Percentiles rank a stretch among this genome's conserved stretches.
These are phyloP conservation scores for Harmothoe impar DNA, from an alignment of 2,888 invertebrate genomes.

Conservation along the genomic window DNA sequence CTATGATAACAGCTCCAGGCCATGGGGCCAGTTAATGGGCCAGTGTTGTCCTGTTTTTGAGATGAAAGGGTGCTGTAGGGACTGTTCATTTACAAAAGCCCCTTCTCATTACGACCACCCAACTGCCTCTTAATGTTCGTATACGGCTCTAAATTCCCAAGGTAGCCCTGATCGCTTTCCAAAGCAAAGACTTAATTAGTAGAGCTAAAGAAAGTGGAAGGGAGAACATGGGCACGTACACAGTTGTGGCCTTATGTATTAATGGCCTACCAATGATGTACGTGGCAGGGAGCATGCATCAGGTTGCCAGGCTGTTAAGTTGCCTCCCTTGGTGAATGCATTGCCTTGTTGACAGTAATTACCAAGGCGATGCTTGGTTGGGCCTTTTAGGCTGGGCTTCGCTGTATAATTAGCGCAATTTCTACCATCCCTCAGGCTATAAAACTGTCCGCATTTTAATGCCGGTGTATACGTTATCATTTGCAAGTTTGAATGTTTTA, in stretches of 20 bases:
- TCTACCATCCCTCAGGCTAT: too few relatives aligned
- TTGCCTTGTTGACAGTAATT: not conserved
- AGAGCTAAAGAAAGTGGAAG: not conserved
- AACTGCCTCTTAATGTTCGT: not conserved
- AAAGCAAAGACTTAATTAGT: slow-evolving; percentile 29
- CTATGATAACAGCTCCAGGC: not conserved
- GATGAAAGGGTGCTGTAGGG: slow-evolving; percentile 21
- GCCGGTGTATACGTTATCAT: too few relatives aligned
- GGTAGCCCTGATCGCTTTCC: slow-evolving; percentile 17
- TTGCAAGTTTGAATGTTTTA: too few relatives aligned
- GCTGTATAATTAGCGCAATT: too few relatives aligned
- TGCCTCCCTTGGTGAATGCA: not conserved
- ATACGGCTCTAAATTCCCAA: not conserved
- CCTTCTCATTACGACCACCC: not conserved
- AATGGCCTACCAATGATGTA: not conserved
- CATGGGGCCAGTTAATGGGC: not conserved
- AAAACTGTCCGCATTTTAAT: too few relatives aligned
- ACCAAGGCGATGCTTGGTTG: not conserved
- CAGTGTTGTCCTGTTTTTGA: slow-evolving; percentile 5
- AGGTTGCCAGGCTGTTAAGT: not conserved
- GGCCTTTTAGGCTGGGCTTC: too few relatives aligned
- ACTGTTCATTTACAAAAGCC: slow-evolving; percentile 23
- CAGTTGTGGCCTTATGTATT: not conserved
- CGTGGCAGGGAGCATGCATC: not conserved
- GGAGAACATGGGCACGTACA: not conserved